Evolutionary conservation across 1,140 invertebrate genomes (phyloP).

Genomic region (Scylla paramamosain): DNA sequence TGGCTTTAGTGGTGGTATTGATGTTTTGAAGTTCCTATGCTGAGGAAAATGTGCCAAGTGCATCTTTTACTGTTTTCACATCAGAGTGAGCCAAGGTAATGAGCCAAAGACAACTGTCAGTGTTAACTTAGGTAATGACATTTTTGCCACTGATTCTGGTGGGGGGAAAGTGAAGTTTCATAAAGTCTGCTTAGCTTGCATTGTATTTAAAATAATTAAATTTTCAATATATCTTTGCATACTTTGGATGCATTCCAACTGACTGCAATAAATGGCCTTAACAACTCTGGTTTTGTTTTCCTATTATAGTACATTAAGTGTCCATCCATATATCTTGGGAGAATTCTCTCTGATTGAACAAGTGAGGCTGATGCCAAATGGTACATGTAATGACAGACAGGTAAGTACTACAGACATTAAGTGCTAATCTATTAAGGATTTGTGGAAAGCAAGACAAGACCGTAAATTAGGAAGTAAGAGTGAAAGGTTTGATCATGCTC

Average conservation of each 20-base stretch:
- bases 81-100: slow-evolving; percentile 44
- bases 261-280: slow-evolving; percentile 73
- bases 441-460: too few relatives aligned
- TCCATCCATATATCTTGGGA: too few relatives aligned
- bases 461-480: too few relatives aligned
- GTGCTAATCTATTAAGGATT: too few relatives aligned
- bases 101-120: not conserved
- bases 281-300: slow-evolving; percentile 54
- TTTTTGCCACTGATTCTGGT: not conserved
- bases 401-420: too few relatives aligned
- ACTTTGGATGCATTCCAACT: slow-evolving; percentile 66
- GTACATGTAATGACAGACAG: too few relatives aligned
- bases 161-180: not conserved
- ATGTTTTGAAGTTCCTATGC: slow-evolving; percentile 58
- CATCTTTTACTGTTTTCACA: slow-evolving; percentile 41
- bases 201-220: not conserved
- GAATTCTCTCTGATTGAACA: too few relatives aligned
- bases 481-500: too few relatives aligned
- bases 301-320: too few relatives aligned
- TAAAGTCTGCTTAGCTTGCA: not conserved
- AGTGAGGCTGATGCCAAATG: too few relatives aligned
- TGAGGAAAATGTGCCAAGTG: slow-evolving; percentile 69
- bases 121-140: not conserved
- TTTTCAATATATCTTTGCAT: slow-evolving; percentile 44
- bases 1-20: slow-evolving; percentile 1